Conservation (phyloP, 2,797 vertebrate genomes). For the Cyclura pinguis region DNA sequence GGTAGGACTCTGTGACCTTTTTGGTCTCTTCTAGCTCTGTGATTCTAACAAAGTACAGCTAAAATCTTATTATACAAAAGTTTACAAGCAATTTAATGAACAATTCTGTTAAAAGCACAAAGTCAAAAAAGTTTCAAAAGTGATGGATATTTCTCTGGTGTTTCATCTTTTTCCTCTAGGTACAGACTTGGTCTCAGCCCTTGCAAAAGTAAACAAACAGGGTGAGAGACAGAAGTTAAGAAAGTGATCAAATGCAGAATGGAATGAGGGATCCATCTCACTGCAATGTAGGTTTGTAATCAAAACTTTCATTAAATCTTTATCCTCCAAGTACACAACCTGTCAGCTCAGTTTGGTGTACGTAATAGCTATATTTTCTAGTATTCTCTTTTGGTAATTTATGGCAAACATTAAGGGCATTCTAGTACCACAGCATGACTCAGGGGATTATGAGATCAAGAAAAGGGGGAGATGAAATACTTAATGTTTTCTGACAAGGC, state of each 20-base stretch:
- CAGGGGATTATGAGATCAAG: constrained; percentile 50
- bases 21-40: too few relatives aligned
- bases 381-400: constrained; percentile 18
- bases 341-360: constrained; percentile 27
- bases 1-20: too few relatives aligned
- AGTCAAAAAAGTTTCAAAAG: too few relatives aligned
- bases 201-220: neutral
- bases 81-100: too few relatives aligned
- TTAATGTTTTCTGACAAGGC: constrained; percentile 30
- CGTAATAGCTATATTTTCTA: constrained; percentile 7
- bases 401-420: neutral
- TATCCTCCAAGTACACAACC: constrained; percentile 17
- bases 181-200: constrained; percentile 18
- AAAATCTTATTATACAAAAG: too few relatives aligned
- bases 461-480: constrained; percentile 21
- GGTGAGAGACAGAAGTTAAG: too few relatives aligned
- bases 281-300: constrained; percentile 25
- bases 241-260: neutral
- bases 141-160: neutral
- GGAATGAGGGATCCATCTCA: neutral
- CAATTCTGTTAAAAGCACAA: too few relatives aligned
- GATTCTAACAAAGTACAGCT: too few relatives aligned
- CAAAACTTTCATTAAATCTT: constrained; percentile 13
- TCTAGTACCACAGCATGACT: constrained; percentile 33
- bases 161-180: neutral